Percentiles rank a stretch among this genome's conserved stretches.
Evolutionary conservation across 2,113 vertebrate species (phyloP).

Genomic region (Sphaerodactylus townsendi): DNA sequence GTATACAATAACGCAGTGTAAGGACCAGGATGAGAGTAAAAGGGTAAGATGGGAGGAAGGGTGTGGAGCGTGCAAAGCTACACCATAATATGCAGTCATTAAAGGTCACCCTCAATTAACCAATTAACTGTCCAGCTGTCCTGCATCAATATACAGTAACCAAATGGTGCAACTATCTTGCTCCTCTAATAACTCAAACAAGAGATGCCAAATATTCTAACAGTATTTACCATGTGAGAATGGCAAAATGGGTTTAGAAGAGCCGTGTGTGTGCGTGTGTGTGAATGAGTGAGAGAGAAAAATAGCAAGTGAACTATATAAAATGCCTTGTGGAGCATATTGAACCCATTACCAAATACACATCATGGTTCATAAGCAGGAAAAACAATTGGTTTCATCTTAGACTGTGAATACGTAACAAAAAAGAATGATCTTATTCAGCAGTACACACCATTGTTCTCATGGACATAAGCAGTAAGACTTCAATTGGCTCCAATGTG

Average conservation of each 20-base stretch:
- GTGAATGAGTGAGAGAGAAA: not conserved
- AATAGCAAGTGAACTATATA: not conserved
- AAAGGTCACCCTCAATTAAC: no score
- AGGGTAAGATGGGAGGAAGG: no score
- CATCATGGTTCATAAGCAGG: not conserved
- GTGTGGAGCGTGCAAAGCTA: no score
- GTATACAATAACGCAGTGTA: no score
- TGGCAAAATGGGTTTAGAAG: not conserved
- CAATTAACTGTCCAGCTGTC: no score
- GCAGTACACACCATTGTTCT: conserved; percentile 15
- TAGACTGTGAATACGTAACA: not conserved
- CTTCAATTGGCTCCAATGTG: conserved; percentile 43
- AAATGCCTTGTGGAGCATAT: not conserved
- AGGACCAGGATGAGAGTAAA: no score
- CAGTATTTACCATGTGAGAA: not conserved
- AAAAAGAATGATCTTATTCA: conserved; percentile 1
- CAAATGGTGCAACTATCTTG: no score
- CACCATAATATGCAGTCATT: no score
- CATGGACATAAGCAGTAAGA: not conserved
- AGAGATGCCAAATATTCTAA: no score
- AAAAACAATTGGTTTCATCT: not conserved
- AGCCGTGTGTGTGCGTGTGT: not conserved
- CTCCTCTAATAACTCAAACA: no score
- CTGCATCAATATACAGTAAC: no score
- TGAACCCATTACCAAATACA: not conserved